phyloP scores from a whole-genome alignment of 53 echinoderm and acorn worm species.

The Luidia sarsii region DNA sequence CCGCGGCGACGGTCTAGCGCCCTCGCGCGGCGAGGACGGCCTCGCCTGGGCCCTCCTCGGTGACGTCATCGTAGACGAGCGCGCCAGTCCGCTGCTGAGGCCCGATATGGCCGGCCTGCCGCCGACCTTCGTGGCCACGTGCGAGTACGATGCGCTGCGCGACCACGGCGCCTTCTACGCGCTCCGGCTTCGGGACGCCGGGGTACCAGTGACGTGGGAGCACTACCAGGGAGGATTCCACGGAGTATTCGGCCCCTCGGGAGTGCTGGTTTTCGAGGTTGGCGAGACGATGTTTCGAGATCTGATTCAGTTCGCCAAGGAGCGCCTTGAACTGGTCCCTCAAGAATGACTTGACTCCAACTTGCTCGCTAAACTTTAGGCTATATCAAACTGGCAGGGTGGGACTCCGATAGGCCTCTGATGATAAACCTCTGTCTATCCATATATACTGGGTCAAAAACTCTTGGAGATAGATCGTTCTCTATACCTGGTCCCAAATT shows the following conservation, averaged over 20 bases:
- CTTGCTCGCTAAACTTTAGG: too few species aligned
- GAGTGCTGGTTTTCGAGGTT: constrained; percentile 47
- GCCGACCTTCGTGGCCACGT: constrained; percentile 68
- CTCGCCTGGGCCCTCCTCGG: constrained; percentile 54
- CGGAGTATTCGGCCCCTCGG: constrained; percentile 51
- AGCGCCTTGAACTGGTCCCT: constrained; percentile 15
- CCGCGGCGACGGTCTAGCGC: not conserved
- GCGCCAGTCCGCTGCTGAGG: constrained; percentile 69
- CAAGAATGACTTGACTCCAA: too few species aligned
- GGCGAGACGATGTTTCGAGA: constrained; percentile 47
- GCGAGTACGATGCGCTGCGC: constrained; percentile 65
- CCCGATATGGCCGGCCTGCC: constrained; percentile 67
- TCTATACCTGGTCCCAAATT: too few species aligned
- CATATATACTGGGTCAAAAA: too few species aligned
- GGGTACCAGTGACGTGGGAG: constrained; percentile 58
- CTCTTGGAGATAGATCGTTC: too few species aligned
- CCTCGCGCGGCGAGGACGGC: constrained; percentile 29
- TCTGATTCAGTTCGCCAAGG: constrained; percentile 10
- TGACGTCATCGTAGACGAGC: constrained; percentile 59
- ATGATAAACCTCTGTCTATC: too few species aligned
- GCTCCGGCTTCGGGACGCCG: constrained; percentile 19
- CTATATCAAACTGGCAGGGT: too few species aligned
- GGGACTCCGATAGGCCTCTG: too few species aligned
- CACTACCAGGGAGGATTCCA: constrained; percentile 67
- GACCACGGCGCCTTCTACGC: constrained; percentile 74